Evolutionary conservation across 2,888 invertebrate species (phyloP).

Genomic region (Drosophila testacea): DNA sequence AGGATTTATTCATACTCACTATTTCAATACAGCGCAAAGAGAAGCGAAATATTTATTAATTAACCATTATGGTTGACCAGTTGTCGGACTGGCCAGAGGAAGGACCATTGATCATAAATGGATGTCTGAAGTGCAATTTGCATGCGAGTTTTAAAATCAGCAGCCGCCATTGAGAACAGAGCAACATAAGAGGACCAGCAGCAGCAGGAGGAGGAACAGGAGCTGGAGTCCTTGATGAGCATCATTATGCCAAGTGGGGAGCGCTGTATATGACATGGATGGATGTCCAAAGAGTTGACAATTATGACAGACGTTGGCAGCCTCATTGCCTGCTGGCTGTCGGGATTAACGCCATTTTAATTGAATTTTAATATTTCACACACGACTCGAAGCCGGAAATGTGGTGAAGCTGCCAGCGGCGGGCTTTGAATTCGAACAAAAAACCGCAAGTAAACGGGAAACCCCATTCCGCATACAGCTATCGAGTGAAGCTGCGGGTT

Average conservation of each 20-base stretch:
- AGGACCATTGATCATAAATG: constrained; percentile 66
- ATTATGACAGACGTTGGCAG: constrained; percentile 73
- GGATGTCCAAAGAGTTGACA: constrained; percentile 77
- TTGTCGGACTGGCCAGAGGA: constrained; percentile 23
- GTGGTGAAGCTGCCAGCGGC: constrained; percentile 44
- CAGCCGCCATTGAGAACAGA: constrained; percentile 41
- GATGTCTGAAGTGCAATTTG: constrained; percentile 78
- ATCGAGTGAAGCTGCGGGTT: constrained; percentile 16
- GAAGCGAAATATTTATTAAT: constrained; percentile 73
- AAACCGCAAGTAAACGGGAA: constrained; percentile 76
- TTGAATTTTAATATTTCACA: constrained; percentile 84
- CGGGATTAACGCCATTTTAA: constrained; percentile 83
- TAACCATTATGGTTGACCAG: constrained; percentile 77
- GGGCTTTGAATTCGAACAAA: constrained; percentile 60
- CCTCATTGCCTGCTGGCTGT: constrained; percentile 63
- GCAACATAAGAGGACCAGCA: background rate
- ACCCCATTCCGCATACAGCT: constrained; percentile 5
- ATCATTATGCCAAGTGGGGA: constrained; percentile 67
- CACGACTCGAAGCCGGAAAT: constrained; percentile 66
- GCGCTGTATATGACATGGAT: constrained; percentile 61
- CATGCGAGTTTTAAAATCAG: constrained; percentile 66
- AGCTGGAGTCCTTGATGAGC: constrained; percentile 62
- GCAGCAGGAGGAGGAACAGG: background rate
- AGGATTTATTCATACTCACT: constrained; percentile 4
- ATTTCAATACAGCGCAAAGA: constrained; percentile 13